Evolutionary conservation across 1,140 invertebrate genomes (phyloP).

Genomic region (Cherax quadricarinatus): DNA sequence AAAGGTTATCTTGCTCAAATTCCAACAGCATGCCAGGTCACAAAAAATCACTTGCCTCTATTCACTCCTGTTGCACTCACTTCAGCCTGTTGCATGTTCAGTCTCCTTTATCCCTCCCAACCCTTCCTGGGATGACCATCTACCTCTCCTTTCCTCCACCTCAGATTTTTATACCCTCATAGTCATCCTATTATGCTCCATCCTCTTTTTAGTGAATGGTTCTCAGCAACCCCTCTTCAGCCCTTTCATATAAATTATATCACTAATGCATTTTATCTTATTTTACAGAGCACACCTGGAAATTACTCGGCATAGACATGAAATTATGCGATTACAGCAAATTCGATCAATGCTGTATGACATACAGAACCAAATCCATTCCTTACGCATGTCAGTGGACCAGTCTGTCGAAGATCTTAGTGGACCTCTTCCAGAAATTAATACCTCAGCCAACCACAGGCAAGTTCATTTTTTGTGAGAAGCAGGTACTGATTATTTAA

Average conservation of each 20-base stretch:
- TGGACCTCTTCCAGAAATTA: conserved; percentile 31
- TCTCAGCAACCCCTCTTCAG: no score
- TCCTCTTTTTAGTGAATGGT: no score
- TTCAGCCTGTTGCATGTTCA: no score
- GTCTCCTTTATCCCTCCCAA: no score
- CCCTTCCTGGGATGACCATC: no score
- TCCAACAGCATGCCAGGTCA: no score
- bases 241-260: neutral
- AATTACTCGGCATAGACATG: conserved; percentile 66
- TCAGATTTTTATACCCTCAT: no score
- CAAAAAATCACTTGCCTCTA: no score
- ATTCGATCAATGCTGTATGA: conserved; percentile 82
- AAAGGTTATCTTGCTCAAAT: no score
- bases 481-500: neutral
- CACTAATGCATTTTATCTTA: conserved; percentile 56
- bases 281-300: conserved; percentile 74
- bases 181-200: no score
- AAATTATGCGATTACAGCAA: conserved; percentile 79
- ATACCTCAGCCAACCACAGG: neutral
- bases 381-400: conserved; percentile 77
- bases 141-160: no score
- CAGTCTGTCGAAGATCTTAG: conserved; percentile 41
- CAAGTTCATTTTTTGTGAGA: neutral
- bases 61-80: no score
- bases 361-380: conserved; percentile 80